Evolutionary conservation across 2,888 invertebrate genomes (phyloP), one percentile per base, ranked within the genome.

Genomic region (Luperina nickerlii): DNA sequence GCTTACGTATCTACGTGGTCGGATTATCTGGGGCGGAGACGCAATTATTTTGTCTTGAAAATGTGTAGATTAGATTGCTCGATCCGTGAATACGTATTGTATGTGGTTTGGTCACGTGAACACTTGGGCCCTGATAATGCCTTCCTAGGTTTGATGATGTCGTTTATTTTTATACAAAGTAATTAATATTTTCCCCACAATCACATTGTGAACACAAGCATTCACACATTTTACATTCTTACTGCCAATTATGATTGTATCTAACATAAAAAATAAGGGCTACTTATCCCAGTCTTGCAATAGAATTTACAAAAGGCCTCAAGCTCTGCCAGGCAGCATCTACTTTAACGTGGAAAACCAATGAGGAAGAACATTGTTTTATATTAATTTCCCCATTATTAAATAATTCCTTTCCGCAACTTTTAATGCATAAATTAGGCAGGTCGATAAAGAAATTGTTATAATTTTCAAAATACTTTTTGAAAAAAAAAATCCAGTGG

Each of bases 21-120:
- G 88, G 84, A 81, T 83, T 86, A 78, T 77, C 82, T 81, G 74
- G 70, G 63, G 51, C 67, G 74, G 73, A 73, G 80, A 83, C 81
- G 74, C 78, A 79, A 89, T 89, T 90, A 90, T 87, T 89, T 87
- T 87, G 79, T 85, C 83, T 81, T 81, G 78, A 85, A 87, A 89
- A 89, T 84, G 86, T 86, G 81, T 82, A 81, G 76, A 86, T 89
- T 85, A 89, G 79, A 83, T 87, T 77, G 76, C 60, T 45, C 45
- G 60, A 67, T 70, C 62, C 83, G 78, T 82, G 82, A 81, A 88
- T 86, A 76, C 54, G 48, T 81, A 85, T 74, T 74, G 60, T 85
- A 76, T 74, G 66, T 86, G 70, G 65, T 63, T 63, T 57, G 75
- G 57, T 32, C 71, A 63, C 62, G 27, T 57, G 20, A 73, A 48